A percentile compares a stretch with the other conserved stretches of the same genome.
phyloP scores from a whole-genome alignment of 2,888 invertebrate genomes.

The Noctua comes region DNA sequence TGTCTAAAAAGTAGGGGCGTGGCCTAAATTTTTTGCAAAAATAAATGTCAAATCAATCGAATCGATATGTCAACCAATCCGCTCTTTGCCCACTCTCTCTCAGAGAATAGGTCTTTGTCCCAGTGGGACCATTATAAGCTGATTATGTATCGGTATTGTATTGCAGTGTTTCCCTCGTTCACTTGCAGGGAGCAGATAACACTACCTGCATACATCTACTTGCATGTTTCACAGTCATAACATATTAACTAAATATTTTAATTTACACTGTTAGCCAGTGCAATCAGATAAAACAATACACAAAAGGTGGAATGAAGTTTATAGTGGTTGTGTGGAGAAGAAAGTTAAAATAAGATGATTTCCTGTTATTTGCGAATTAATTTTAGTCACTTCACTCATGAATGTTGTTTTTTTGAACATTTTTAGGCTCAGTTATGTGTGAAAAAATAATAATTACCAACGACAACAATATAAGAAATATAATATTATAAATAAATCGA shows the following conservation, averaged over 20 bases:
- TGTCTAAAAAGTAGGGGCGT: neutral
- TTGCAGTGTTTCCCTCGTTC: neutral
- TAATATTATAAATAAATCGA: too few relatives aligned
- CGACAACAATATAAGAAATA: neutral
- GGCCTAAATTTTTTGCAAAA: neutral
- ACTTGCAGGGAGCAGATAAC: neutral
- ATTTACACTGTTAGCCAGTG: too few relatives aligned
- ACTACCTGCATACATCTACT: neutral
- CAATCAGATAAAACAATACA: neutral
- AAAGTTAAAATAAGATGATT: too few relatives aligned
- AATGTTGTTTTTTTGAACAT: too few relatives aligned
- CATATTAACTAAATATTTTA: neutral
- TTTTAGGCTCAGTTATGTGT: too few relatives aligned
- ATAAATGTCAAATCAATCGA: neutral
- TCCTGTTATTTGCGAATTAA: too few relatives aligned
- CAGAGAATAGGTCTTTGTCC: neutral
- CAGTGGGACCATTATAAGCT: neutral
- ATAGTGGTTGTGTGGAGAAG: neutral
- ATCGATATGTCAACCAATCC: neutral
- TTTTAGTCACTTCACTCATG: too few relatives aligned
- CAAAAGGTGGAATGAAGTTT: neutral
- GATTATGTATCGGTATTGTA: neutral
- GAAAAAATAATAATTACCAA: neutral
- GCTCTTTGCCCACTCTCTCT: neutral
- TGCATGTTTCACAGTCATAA: constrained; percentile 1